Conservation (phyloP, 2,797 vertebrate species). For the Schizopygopsis malacanthus region DNA sequence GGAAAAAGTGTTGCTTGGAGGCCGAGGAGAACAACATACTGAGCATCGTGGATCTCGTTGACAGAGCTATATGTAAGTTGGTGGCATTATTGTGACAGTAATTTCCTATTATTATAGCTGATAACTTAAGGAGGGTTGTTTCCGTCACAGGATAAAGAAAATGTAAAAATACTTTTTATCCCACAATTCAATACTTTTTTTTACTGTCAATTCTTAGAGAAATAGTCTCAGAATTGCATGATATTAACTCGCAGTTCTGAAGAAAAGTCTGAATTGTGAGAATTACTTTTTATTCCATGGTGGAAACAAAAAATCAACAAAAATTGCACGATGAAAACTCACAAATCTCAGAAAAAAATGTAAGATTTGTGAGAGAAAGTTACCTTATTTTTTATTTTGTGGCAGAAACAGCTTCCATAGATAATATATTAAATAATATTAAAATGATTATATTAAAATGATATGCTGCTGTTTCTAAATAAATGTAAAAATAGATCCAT, state of each 20-base stretch:
- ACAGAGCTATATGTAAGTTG: constrained; percentile 88
- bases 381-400: not conserved
- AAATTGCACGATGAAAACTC: too few relatives aligned
- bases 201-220: not conserved
- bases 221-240: not conserved
- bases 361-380: not conserved
- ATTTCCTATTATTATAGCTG: not conserved
- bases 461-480: not conserved
- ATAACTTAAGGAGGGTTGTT: not conserved
- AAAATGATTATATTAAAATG: not conserved
- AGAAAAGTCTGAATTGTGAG: not conserved
- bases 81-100: not conserved
- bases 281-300: not conserved
- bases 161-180: too few relatives aligned
- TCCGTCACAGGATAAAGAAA: not conserved
- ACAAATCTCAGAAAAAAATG: too few relatives aligned
- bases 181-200: too few relatives aligned
- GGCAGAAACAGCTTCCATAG: not conserved
- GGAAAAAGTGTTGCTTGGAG: constrained; percentile 76
- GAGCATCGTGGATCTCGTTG: constrained; percentile 85
- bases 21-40: constrained; percentile 77
- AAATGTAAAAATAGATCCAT: too few relatives aligned
- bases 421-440: not conserved
- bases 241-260: not conserved
- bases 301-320: too few relatives aligned